A percentile compares a stretch with the other conserved stretches of the same genome.
phyloP scores from a whole-genome alignment of 2,888 invertebrate genomes.

The Rhopalosiphum nymphaeae region DNA sequence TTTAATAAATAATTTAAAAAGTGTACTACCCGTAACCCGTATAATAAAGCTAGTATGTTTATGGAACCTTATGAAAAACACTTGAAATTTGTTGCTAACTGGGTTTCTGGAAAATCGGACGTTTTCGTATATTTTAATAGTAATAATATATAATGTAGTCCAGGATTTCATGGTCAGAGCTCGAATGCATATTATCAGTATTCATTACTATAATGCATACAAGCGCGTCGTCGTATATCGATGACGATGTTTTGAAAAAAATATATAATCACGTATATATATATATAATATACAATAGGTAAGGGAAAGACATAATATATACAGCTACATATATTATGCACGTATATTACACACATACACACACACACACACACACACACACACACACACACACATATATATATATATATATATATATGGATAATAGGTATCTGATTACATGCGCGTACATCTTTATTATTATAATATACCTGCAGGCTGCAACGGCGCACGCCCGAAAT shows the following conservation, averaged over 20 bases:
- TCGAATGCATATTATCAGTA: conserved; percentile 8
- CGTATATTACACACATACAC: background rate
- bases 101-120: background rate
- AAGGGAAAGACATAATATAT: background rate
- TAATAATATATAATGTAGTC: background rate
- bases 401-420: background rate
- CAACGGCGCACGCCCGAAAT: background rate
- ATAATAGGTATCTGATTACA: conserved; percentile 16
- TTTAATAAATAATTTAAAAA: too few relatives aligned
- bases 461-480: conserved; percentile 6
- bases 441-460: conserved; percentile 5
- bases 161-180: conserved; percentile 1
- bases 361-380: too few relatives aligned
- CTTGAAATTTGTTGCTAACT: background rate
- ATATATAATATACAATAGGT: background rate
- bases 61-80: background rate
- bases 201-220: background rate
- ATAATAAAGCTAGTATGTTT: too few relatives aligned
- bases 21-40: too few relatives aligned
- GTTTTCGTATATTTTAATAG: background rate
- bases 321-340: background rate
- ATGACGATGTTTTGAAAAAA: background rate
- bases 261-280: background rate
- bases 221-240: background rate
- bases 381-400: background rate